Evolutionary conservation across 2,113 vertebrate species (phyloP), one percentile per base, ranked within the genome.

Genomic region (Lasiurus cinereus): DNA sequence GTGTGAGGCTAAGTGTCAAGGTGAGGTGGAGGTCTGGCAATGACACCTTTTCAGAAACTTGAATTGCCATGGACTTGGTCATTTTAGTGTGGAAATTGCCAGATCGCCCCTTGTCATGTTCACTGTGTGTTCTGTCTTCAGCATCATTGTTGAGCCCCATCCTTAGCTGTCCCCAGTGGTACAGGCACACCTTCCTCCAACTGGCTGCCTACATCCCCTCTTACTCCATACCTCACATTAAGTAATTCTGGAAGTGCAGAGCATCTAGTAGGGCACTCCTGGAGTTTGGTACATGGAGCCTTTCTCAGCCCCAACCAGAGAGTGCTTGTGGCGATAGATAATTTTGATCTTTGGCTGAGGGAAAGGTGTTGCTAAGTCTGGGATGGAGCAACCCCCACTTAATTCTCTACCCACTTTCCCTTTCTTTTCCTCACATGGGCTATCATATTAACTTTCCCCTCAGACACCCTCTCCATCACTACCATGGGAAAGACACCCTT

Each of bases 1-100:
- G 43, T 86, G 52, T 96, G 74, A 86, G 11, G 29, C 91, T 76
- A 31, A 33, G 27, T 95, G 92, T 95, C 59, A 64, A 59, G 33
- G 39, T 73, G 66, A 91, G 39, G 84, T 33, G 66, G 96, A 94
- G 89, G 15, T 95, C 89, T 97, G 96, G 83, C 92, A 94, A 56
- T 93, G 59, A 77, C 73, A 74, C 1, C 36, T 79, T 79, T 92
- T 85, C 27, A 36, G 70, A 56, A 73, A 78, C 27, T 66, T 46
- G 54, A 94, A 83, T 80, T 52, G 16, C 70, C 66, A 54, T 78
- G 16, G 14, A 39, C 69, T 72, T 50, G 84, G n/a, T 73, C 10
- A 0, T 73, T 87, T 50, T 70, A 83, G 90, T 69, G 29, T 82
- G 91, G 39, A 90, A 95, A 50, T 91, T 94, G 93, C 90, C 96